Base-by-base conservation (phyloP, 2,888 invertebrate genomes). In the Corbicula japonica region DNA sequence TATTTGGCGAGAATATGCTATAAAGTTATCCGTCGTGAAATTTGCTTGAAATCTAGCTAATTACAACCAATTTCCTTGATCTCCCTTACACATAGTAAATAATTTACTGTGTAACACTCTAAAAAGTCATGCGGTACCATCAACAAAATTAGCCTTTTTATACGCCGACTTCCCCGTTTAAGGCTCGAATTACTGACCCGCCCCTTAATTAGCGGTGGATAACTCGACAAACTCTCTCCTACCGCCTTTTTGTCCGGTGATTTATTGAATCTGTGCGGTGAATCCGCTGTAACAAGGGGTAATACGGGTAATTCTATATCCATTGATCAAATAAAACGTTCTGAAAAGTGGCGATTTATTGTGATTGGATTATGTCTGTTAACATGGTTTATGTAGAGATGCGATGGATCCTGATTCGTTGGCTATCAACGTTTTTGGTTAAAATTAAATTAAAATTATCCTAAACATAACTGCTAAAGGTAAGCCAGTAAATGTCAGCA, bases 121-220 rank as follows among this genome's bases (percentile, higher is more conserved):
- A 12, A 56, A 58, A 58, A 38, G 58, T 58, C 58, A 38, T 58
- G 58, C 15, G 18, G 35, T 35, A 58, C 38, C 58, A 34, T 18
- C 8, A 58, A 5, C 58, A 5, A 58, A 58, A 58, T 58, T 58
- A 58, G 58, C 58, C 58, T 38, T 58, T 58, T 58, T 58, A 35
- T 34, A 58, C 38, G 58, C 38, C 58, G 21, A 2, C 38, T 6
- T 35, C 21, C 21, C 18, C 21, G 38, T 58, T 58, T n/a, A n/a
- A n/a, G n/a, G n/a, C n/a, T n/a, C n/a, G n/a, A n/a, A n/a, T n/a
- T n/a, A n/a, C n/a, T n/a, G n/a, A 58, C 58, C 10, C 30, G 34
- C 58, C 58, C 58, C 58, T 58, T 58, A 58, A 58, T 58, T 21
- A 35, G 58, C 34, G 58, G 34, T n/a, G 38, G 58, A 35, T 58